These are phyloP conservation scores for Siphonodentalium dalli DNA, from an alignment of 2,888 invertebrate genomes.

Conservation along the genomic window DNA sequence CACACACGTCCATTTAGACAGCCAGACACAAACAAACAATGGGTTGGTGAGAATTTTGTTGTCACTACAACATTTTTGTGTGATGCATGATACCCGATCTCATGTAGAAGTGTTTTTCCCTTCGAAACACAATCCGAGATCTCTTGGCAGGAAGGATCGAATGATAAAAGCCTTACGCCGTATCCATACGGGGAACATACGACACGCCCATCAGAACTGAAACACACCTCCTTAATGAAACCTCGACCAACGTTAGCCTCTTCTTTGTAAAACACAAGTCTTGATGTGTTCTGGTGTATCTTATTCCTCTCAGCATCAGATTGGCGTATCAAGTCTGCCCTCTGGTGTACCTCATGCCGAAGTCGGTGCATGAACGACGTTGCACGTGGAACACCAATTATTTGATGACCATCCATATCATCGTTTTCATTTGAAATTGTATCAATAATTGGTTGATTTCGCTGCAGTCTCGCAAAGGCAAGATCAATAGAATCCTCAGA, in stretches of 20 bases:
- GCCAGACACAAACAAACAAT: constrained; percentile 87
- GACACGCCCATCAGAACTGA: constrained; percentile 87
- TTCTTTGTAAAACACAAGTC: constrained; percentile 82
- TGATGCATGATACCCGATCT: constrained; percentile 76
- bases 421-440: not conserved
- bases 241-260: constrained; percentile 90
- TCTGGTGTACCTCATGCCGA: not conserved
- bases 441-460: not conserved
- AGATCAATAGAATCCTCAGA: no score
- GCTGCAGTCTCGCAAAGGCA: no score
- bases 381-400: no score
- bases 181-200: constrained; percentile 89
- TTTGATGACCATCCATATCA: not conserved
- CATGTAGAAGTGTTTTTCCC: constrained; percentile 69
- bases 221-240: constrained; percentile 91
- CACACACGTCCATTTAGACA: constrained; percentile 87
- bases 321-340: no score
- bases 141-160: constrained; percentile 80
- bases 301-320: no score
- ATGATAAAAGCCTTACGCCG: constrained; percentile 84
- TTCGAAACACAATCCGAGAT: constrained; percentile 74
- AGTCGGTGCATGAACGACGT: no score
- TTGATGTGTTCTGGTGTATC: constrained; percentile 73
- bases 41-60: constrained; percentile 87
- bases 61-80: constrained; percentile 86